Conservation (phyloP, 2,888 invertebrate genomes). For the Nomada hirtipes region DNA sequence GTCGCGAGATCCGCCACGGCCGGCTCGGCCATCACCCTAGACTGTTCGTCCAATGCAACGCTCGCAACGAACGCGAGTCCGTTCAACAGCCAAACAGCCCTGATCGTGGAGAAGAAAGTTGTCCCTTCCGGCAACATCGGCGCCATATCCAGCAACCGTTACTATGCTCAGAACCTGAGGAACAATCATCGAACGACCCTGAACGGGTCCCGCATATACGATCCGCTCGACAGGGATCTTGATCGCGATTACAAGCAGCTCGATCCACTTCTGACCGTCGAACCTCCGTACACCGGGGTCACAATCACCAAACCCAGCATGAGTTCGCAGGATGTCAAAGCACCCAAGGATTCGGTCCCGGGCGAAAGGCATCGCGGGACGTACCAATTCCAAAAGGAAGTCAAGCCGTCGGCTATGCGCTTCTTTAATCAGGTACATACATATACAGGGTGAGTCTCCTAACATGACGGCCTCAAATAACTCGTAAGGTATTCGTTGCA, state of each 20-base stretch:
- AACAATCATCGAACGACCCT: constrained; percentile 73
- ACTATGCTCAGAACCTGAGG: constrained; percentile 81
- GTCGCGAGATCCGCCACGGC: constrained; percentile 71
- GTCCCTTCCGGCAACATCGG: constrained; percentile 17
- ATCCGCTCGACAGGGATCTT: constrained; percentile 71
- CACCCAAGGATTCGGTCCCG: constrained; percentile 39
- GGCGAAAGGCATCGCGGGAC: neutral
- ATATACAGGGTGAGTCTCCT: too few relatives aligned
- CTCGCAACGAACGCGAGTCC: constrained; percentile 81
- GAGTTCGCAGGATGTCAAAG: constrained; percentile 68
- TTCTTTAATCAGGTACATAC: constrained; percentile 62
- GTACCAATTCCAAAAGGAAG: constrained; percentile 66
- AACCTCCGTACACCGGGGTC: constrained; percentile 18
- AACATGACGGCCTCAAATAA: too few relatives aligned
- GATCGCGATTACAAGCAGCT: constrained; percentile 78
- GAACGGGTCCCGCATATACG: constrained; percentile 75
- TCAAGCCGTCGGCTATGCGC: constrained; percentile 27
- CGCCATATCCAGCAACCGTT: constrained; percentile 65
- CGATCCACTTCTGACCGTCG: constrained; percentile 71
- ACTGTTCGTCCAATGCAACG: constrained; percentile 81
- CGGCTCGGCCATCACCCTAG: constrained; percentile 76
- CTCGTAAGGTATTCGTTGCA: too few relatives aligned
- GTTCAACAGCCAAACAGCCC: constrained; percentile 82
- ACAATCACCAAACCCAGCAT: constrained; percentile 55
- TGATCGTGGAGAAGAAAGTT: constrained; percentile 71